Evolutionary conservation across 2,113 vertebrate genomes (phyloP).

Genomic region (Cyanistes caeruleus): DNA sequence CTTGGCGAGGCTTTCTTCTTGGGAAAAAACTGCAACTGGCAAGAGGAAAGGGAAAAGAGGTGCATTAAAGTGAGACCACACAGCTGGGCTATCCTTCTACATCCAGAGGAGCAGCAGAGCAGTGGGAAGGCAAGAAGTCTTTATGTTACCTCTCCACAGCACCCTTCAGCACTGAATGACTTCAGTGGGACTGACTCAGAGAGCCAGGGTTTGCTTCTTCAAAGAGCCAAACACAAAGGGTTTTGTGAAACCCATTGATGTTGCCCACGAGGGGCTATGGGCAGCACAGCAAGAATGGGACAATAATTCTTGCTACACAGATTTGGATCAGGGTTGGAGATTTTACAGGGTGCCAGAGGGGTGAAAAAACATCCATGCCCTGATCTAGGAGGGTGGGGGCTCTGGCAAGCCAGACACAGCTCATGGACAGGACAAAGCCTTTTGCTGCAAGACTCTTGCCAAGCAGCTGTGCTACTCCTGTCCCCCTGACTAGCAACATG

Average conservation of each 20-base stretch:
- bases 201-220: background rate
- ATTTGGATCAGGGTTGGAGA: background rate
- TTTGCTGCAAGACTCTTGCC: background rate
- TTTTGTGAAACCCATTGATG: background rate
- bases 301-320: background rate
- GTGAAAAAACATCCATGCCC: background rate
- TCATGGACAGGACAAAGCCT: accelerated
- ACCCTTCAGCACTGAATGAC: background rate
- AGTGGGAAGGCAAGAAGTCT: background rate
- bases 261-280: accelerated
- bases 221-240: background rate
- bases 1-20: background rate
- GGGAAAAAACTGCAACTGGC: background rate
- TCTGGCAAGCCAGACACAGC: background rate
- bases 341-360: background rate
- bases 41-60: background rate
- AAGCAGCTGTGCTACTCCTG: background rate
- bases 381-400: background rate
- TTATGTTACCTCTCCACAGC: background rate
- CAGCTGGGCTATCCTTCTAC: background rate
- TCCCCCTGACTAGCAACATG: background rate
- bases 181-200: background rate
- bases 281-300: background rate
- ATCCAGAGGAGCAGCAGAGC: background rate
- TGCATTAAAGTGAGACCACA: background rate